Evolutionary conservation across 2,888 invertebrate species (phyloP).

Genomic region (Oligia strigilis): DNA sequence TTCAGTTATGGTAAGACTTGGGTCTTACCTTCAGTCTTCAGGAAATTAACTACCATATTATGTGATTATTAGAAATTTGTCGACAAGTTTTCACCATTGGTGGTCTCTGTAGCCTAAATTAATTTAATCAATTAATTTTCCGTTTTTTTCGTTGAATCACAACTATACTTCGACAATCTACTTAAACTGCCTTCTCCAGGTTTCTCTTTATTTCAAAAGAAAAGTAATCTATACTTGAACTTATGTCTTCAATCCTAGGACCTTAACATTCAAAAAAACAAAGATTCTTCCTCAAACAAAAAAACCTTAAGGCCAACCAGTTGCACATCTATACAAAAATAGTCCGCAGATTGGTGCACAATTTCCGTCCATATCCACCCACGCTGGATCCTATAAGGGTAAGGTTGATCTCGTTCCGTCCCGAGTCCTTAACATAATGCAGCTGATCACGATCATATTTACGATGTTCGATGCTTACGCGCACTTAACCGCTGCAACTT

Average conservation of each 20-base stretch:
- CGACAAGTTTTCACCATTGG: too few species aligned
- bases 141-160: too few species aligned
- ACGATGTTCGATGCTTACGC: constrained; percentile 73
- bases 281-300: constrained; percentile 28
- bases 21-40: too few species aligned
- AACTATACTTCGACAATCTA: not conserved
- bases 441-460: constrained; percentile 84
- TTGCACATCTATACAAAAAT: constrained; percentile 13
- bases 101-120: too few species aligned
- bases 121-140: too few species aligned
- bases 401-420: constrained; percentile 74
- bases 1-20: not conserved
- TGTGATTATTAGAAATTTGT: too few species aligned
- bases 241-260: not conserved
- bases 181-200: too few species aligned
- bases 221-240: too few species aligned
- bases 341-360: not conserved
- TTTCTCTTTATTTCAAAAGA: not conserved
- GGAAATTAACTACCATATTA: too few species aligned
- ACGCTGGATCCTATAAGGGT: constrained; percentile 56
- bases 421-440: constrained; percentile 73
- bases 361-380: constrained; percentile 60
- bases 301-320: constrained; percentile 6
- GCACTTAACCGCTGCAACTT: constrained; percentile 68
- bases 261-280: constrained; percentile 17